Percentiles rank a stretch among this genome's conserved stretches.
phyloP scores from a whole-genome alignment of 2,797 vertebrate genomes.

The Prunella strophiata region DNA sequence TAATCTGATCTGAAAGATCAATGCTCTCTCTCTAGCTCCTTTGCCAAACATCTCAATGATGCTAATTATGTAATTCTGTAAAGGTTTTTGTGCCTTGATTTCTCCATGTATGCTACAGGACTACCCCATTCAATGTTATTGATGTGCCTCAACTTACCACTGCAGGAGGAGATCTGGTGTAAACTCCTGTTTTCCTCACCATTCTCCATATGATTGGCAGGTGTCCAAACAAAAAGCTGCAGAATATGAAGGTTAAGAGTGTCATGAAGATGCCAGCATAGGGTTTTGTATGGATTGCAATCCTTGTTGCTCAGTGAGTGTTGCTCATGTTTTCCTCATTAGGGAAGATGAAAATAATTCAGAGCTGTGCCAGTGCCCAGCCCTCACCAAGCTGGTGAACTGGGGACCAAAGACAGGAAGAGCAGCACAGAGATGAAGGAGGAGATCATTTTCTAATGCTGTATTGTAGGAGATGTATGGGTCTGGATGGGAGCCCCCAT shows the following conservation, averaged over 20 bases:
- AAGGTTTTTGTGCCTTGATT: not conserved
- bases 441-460: not conserved
- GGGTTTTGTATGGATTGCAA: not conserved
- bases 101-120: not conserved
- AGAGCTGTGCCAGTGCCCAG: not conserved
- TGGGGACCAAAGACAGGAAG: not conserved
- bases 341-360: not conserved
- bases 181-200: slow-evolving; percentile 52
- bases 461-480: not conserved
- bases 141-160: slow-evolving; percentile 71
- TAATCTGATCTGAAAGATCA: not conserved
- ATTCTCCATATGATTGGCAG: slow-evolving; percentile 67
- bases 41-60: not conserved
- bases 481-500: not conserved
- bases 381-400: not conserved
- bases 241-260: not conserved
- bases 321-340: not conserved
- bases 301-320: not conserved
- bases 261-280: not conserved
- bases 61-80: not conserved
- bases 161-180: slow-evolving; percentile 71
- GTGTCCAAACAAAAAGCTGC: slow-evolving; percentile 80
- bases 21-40: not conserved
- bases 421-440: not conserved
- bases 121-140: not conserved